Percentiles rank a stretch among this genome's conserved stretches.
Evolutionary conservation across 2,888 invertebrate species (phyloP).

Genomic region (Ischnura elegans): DNA sequence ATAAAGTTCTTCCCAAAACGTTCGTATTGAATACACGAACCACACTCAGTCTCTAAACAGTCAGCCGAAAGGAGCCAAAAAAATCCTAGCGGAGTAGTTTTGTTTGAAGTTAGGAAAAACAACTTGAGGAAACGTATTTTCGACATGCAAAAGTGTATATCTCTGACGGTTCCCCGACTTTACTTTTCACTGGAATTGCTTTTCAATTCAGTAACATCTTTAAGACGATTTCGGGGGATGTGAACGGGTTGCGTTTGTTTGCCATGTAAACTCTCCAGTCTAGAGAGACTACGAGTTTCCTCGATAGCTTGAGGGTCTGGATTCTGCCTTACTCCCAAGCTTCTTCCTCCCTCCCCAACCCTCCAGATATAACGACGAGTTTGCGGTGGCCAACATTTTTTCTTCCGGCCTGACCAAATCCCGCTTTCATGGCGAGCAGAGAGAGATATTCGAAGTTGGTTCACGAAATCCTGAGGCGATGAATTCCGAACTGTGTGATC

Average conservation of each 20-base stretch:
- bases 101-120: neutral
- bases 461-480: neutral
- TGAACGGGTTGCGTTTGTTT: conserved; percentile 8
- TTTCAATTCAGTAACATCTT: conserved; percentile 8
- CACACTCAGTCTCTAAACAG: too few relatives aligned
- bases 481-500: neutral
- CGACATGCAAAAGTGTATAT: neutral
- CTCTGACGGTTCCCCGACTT: neutral
- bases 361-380: neutral
- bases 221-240: neutral
- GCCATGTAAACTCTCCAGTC: neutral
- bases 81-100: neutral
- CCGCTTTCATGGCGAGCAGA: neutral
- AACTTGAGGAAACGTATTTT: neutral
- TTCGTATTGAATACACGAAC: too few relatives aligned
- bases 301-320: neutral
- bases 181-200: neutral
- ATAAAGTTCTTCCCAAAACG: too few relatives aligned
- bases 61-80: neutral
- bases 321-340: neutral
- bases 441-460: neutral
- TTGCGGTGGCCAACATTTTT: neutral
- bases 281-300: neutral
- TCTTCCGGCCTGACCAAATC: neutral
- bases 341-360: neutral